These are phyloP conservation scores for Drosophila ananassae DNA, from an alignment of 1,140 invertebrate species.

Conservation along the genomic window DNA sequence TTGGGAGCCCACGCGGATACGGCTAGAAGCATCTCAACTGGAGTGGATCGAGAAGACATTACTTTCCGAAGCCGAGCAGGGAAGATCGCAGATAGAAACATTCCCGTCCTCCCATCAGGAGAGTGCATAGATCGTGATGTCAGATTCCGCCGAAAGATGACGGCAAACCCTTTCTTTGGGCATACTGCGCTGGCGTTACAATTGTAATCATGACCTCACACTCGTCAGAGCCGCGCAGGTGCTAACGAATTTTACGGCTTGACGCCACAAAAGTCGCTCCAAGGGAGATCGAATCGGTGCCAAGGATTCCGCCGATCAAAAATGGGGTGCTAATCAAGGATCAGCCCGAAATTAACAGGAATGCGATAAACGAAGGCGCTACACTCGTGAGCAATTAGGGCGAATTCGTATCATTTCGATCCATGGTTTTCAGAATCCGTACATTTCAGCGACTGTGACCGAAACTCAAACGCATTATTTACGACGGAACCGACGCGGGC, in stretches of 20 bases:
- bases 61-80: neutral
- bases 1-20: neutral
- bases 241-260: constrained; percentile 78
- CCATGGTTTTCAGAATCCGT: constrained; percentile 59
- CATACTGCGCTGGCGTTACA: constrained; percentile 51
- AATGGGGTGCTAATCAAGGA: constrained; percentile 65
- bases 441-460: constrained; percentile 63
- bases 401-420: constrained; percentile 7
- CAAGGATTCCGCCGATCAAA: constrained; percentile 42
- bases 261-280: constrained; percentile 45
- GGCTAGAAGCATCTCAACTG: constrained; percentile 5
- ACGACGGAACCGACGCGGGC: constrained; percentile 60
- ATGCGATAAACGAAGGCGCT: constrained; percentile 68
- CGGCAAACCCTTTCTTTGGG: constrained; percentile 65
- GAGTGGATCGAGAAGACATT: constrained; percentile 29
- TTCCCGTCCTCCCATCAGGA: neutral
- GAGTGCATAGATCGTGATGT: constrained; percentile 37
- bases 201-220: constrained; percentile 75
- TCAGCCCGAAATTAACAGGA: constrained; percentile 72
- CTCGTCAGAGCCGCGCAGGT: constrained; percentile 52
- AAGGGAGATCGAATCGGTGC: constrained; percentile 7
- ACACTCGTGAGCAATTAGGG: constrained; percentile 49
- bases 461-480: constrained; percentile 63
- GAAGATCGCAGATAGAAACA: neutral
- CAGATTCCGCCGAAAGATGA: constrained; percentile 35